Conservation (phyloP, 2,888 invertebrate genomes). For the Cerastis rubricosa region DNA sequence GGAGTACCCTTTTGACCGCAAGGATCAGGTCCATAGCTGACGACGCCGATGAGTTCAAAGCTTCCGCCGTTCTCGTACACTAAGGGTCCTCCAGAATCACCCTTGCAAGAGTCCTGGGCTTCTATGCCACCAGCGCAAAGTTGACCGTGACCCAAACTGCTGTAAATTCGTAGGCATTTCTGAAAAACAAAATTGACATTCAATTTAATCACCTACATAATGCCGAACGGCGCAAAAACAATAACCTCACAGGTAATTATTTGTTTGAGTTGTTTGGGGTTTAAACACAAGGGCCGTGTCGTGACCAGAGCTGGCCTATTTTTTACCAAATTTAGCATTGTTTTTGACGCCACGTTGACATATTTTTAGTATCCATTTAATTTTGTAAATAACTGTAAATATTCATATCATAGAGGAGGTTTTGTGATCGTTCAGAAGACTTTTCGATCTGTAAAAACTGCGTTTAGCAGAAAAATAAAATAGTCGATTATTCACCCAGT, state of each 20-base stretch:
- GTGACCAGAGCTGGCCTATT: neutral
- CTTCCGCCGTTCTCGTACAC: conserved; percentile 78
- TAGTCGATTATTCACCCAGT: no score
- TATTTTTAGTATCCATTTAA: neutral
- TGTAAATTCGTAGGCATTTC: conserved; percentile 66
- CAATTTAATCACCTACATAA: neutral
- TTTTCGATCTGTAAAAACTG: neutral
- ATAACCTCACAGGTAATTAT: neutral
- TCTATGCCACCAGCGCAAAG: conserved; percentile 91
- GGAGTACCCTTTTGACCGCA: conserved; percentile 90
- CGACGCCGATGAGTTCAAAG: conserved; percentile 86
- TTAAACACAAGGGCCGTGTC: neutral
- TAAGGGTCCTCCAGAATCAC: conserved; percentile 92
- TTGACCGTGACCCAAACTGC: conserved; percentile 53
- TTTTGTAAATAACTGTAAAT: neutral
- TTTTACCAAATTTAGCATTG: neutral
- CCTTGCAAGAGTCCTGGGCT: conserved; percentile 90
- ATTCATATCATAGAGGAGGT: no score
- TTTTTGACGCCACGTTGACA: no score
- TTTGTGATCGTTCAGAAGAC: neutral
- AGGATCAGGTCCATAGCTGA: conserved; percentile 91
- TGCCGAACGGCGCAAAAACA: neutral
- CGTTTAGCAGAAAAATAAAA: neutral
- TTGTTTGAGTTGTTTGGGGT: neutral
- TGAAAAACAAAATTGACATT: conserved; percentile 37